Evolutionary conservation across 2,888 invertebrate species (phyloP), one percentile per base, ranked within the genome.

Genomic region (Pomacea canaliculata): DNA sequence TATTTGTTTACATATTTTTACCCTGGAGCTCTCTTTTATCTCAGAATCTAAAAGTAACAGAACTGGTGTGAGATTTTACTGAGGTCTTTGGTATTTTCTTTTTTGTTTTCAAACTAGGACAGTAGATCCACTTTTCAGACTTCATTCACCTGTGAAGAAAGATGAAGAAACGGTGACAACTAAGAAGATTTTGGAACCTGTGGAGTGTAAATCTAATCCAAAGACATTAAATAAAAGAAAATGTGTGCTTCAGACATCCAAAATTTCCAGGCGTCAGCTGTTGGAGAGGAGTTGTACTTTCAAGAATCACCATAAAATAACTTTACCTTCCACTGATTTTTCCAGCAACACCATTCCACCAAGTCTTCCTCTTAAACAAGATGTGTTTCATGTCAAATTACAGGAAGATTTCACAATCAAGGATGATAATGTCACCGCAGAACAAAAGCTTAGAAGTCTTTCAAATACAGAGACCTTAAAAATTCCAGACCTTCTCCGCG

Each of bases 121-220:
- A 74, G 92, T 92, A 81, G 97, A 97, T 93, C 96, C 97, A 8
- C 95, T 97, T 84, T 96, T 96, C 91, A 93, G 93, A 78, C 95
- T 97, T 90, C 94, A 95, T 46, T 94, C 95, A 81, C 93, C 94
- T 80, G 92, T 97, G 70, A 93, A 94, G 88, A 92, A 93, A 76
- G 92, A 93, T 86, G 97, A 97, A 93, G 86, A 92, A 76, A 94
- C 95, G 88, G 96, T 96, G 0, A 94, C 94, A n/a, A 93, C 94
- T 74, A 95, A 95, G 87, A 89, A 87, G 73, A 81, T 85, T 46
- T 81, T 89, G 4, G 74, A 80, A 65, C 78, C 69, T n/a, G 82
- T 84, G 3, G 48, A 62, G 63, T 49, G n/a, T 9, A 72, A 76
- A 63, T 8, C 69, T 37, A 63, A 19, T 16, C 60, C n/a, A 16